Percentiles rank a stretch among this genome's conserved stretches.
Conservation (phyloP, 2,113 vertebrate genomes). For the Rhegmatorhina hoffmannsi region DNA sequence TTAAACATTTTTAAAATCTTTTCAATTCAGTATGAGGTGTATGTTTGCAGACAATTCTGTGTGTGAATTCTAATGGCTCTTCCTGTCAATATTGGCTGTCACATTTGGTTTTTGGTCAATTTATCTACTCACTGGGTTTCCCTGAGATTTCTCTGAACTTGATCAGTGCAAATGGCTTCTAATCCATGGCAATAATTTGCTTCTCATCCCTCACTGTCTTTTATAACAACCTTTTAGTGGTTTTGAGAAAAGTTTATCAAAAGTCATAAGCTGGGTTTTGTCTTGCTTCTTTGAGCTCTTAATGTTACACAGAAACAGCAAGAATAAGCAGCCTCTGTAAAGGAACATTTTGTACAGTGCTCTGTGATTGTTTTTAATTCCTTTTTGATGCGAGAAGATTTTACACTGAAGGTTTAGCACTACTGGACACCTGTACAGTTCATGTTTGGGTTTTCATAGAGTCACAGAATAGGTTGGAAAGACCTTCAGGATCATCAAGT, state of each 20-base stretch:
- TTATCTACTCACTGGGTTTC: not conserved
- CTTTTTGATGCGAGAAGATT: not conserved
- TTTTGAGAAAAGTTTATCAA: not conserved
- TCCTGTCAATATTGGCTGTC: not conserved
- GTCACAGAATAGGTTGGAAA: not conserved
- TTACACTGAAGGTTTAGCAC: not conserved
- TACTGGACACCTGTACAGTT: rapidly evolving
- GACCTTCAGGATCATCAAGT: not conserved
- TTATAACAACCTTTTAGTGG: not conserved
- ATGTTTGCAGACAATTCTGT: not conserved
- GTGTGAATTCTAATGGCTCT: not conserved
- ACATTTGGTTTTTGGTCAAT: not conserved
- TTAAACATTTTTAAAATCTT: too few species aligned
- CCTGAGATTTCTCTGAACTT: not conserved
- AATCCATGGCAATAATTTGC: not conserved
- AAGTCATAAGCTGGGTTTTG: not conserved
- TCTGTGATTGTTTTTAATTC: too few species aligned
- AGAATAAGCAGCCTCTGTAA: not conserved
- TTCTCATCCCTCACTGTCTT: not conserved
- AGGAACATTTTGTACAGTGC: not conserved
- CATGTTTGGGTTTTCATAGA: not conserved
- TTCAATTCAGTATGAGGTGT: not conserved
- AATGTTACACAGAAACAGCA: not conserved
- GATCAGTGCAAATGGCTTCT: not conserved
- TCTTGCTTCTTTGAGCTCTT: not conserved